Conservation (phyloP, 2,113 vertebrate species). For the Dicaeum eximium region DNA sequence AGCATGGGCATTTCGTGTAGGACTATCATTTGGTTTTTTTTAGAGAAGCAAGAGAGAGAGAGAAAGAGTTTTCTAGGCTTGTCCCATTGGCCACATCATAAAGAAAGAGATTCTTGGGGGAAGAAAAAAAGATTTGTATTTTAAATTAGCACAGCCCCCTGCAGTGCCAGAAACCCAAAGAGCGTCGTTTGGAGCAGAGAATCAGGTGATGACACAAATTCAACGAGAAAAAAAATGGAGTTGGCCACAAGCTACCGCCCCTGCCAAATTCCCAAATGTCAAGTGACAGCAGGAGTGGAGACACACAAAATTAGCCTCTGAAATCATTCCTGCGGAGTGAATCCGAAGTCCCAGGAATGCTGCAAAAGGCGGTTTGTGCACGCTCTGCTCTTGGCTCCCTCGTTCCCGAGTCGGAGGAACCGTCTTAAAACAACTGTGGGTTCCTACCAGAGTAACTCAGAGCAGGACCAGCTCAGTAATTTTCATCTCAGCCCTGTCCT, state of each 20-base stretch:
- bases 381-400: slow-evolving; percentile 27
- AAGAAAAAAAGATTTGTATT: background rate
- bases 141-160: slow-evolving; percentile 39
- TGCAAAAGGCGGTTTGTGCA: background rate
- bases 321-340: background rate
- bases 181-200: background rate
- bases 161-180: slow-evolving; percentile 35
- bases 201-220: slow-evolving; percentile 58
- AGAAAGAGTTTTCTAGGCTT: background rate
- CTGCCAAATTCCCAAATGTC: slow-evolving; percentile 55
- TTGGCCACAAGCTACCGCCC: background rate
- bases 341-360: slow-evolving; percentile 22
- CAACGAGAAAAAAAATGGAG: background rate
- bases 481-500: slow-evolving; percentile 9
- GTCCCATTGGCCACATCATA: background rate
- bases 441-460: background rate
- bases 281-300: slow-evolving; percentile 60
- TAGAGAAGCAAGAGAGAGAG: background rate
- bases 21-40: background rate
- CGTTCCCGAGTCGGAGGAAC: background rate
- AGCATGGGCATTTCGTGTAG: background rate
- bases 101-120: slow-evolving; percentile 11
- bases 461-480: background rate
- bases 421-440: background rate
- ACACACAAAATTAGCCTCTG: slow-evolving; percentile 48